These are phyloP conservation scores for Chinchilla lanigera DNA, from an alignment of 2,113 vertebrate species.

Conservation along the genomic window DNA sequence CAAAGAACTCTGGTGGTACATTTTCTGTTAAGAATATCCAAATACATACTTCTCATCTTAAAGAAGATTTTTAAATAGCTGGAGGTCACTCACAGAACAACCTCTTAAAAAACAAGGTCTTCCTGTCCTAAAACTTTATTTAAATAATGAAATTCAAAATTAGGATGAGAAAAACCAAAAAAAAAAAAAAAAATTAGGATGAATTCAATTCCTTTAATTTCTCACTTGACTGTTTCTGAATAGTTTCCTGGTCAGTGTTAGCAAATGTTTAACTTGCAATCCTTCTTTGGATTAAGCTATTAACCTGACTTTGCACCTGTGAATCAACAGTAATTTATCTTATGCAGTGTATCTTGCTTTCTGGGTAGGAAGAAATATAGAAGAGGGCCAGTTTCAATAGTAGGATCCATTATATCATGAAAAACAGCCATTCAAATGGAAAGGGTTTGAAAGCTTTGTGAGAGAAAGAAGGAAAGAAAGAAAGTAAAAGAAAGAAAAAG, in stretches of 20 bases:
- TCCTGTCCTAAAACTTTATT: neutral
- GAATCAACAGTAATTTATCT: constrained; percentile 7
- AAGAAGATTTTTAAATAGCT: neutral
- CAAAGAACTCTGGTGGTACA: neutral
- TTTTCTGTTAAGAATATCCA: neutral
- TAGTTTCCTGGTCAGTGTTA: neutral
- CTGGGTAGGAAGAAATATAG: neutral
- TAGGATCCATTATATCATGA: neutral
- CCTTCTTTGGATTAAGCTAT: constrained; percentile 3
- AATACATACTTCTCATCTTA: neutral
- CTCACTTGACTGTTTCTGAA: neutral
- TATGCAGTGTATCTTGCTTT: neutral
- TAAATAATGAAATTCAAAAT: neutral
- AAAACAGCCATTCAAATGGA: neutral
- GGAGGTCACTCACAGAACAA: neutral
- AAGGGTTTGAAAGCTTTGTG: constrained; percentile 12
- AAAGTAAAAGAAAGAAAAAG: neutral
- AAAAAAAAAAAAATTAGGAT: too few species aligned
- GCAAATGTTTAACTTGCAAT: constrained; percentile 12
- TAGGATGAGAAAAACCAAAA: too few species aligned
- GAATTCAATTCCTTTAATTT: neutral
- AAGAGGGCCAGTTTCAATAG: neutral
- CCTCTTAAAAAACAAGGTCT: neutral
- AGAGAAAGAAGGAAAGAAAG: neutral
- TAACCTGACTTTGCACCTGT: neutral